These are phyloP conservation scores for Proteles cristata DNA, from an alignment of 2,113 vertebrate genomes.

Conservation along the genomic window DNA sequence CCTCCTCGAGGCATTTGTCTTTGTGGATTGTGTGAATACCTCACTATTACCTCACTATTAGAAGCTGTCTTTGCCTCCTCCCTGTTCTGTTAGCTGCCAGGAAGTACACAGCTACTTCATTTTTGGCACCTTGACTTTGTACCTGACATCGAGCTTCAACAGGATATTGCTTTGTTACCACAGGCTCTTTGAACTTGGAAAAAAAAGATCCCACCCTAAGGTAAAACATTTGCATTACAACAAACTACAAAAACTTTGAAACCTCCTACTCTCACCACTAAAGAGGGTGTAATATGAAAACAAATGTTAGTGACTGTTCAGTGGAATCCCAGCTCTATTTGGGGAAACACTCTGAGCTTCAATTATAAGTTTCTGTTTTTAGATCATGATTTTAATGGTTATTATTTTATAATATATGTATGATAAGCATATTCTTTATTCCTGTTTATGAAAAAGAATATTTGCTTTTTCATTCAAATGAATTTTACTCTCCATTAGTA, in stretches of 20 bases:
- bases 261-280: constrained; percentile 43
- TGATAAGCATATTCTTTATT: not conserved
- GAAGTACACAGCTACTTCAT: constrained; percentile 16
- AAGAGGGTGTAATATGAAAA: constrained; percentile 31
- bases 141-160: constrained; percentile 28
- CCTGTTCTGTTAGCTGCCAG: not conserved
- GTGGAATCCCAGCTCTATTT: constrained; percentile 35
- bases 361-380: constrained; percentile 34
- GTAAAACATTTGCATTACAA: constrained; percentile 54
- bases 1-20: not conserved
- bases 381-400: not conserved
- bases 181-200: constrained; percentile 65
- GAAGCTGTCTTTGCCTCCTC: not conserved
- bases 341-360: constrained; percentile 20
- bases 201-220: constrained; percentile 38
- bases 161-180: constrained; percentile 67
- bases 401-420: not conserved
- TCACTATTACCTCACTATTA: not conserved
- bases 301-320: constrained; percentile 10
- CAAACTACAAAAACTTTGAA: constrained; percentile 56
- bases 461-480: constrained; percentile 30
- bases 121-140: constrained; percentile 67
- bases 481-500: not conserved
- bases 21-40: not conserved
- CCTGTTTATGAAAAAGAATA: not conserved